phyloP scores from a whole-genome alignment of 2,797 vertebrate species.

The Melopsittacus undulatus region DNA sequence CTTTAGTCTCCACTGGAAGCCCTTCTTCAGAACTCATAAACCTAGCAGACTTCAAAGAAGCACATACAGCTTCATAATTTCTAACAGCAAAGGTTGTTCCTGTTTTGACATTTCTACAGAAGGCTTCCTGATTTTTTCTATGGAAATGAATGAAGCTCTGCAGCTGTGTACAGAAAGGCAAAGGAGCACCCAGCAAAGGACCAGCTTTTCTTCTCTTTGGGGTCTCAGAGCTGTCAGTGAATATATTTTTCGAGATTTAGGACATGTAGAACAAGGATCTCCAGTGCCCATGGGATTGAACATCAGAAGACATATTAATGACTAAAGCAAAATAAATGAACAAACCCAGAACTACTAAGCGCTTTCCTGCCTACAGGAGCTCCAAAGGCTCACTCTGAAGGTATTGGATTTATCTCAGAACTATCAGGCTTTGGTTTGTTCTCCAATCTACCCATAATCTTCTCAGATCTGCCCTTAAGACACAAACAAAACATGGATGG shows the following conservation, averaged over 20 bases:
- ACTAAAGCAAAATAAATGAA: not conserved
- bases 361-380: not conserved
- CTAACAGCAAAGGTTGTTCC: not conserved
- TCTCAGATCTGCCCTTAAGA: not conserved
- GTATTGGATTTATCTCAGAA: not conserved
- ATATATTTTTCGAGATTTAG: not conserved
- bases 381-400: not conserved
- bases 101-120: not conserved
- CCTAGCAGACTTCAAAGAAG: not conserved
- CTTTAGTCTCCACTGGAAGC: not conserved
- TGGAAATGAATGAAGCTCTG: not conserved
- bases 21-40: not conserved
- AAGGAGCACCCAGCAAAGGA: not conserved
- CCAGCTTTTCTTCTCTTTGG: not conserved
- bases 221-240: not conserved
- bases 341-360: not conserved
- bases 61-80: not conserved
- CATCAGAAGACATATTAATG: not conserved
- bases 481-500: accelerated
- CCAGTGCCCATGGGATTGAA: not conserved
- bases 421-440: not conserved
- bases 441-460: not conserved
- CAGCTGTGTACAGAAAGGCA: not conserved
- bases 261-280: not conserved
- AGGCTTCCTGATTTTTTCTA: not conserved